Conservation (phyloP, 2,888 invertebrate genomes). For the Rhingia campestris region DNA sequence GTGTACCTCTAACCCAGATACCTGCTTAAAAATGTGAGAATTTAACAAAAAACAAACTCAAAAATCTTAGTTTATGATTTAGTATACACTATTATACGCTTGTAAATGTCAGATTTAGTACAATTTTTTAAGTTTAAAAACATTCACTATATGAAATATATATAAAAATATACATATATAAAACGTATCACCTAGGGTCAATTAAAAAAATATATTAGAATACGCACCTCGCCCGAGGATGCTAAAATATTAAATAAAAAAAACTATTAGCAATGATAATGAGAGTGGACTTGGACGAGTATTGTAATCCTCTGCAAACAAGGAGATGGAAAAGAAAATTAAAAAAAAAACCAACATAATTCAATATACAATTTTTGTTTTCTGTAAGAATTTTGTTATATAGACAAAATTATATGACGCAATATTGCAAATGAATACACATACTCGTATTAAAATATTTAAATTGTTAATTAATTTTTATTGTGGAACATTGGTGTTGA, state of each 20-base stretch:
- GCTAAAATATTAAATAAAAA: conserved; percentile 62
- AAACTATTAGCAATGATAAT: conserved; percentile 31
- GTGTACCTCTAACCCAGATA: conserved; percentile 53
- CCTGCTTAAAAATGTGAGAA: conserved; percentile 53
- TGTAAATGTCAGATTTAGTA: conserved; percentile 65
- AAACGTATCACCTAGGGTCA: conserved; percentile 72
- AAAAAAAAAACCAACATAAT: conserved; percentile 14
- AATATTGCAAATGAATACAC: conserved; percentile 24
- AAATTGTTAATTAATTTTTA: conserved; percentile 51
- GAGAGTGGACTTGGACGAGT: conserved; percentile 59
- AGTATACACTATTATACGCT: conserved; percentile 35
- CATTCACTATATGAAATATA: conserved; percentile 56
- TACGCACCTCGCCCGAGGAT: conserved; percentile 59
- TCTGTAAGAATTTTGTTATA: conserved; percentile 40
- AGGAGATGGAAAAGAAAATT: conserved; percentile 15
- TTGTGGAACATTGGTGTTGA: conserved; percentile 53
- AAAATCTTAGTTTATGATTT: conserved; percentile 51
- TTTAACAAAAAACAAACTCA: neutral
- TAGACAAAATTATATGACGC: conserved; percentile 19
- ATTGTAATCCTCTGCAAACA: conserved; percentile 51
- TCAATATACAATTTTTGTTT: conserved; percentile 28
- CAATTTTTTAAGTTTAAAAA: conserved; percentile 50
- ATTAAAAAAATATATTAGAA: conserved; percentile 53
- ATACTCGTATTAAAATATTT: neutral
- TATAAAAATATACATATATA: conserved; percentile 47